Percentiles rank a stretch among this genome's conserved stretches.
These are phyloP conservation scores for Indicator indicator DNA, from an alignment of 2,113 vertebrate species.

Conservation along the genomic window DNA sequence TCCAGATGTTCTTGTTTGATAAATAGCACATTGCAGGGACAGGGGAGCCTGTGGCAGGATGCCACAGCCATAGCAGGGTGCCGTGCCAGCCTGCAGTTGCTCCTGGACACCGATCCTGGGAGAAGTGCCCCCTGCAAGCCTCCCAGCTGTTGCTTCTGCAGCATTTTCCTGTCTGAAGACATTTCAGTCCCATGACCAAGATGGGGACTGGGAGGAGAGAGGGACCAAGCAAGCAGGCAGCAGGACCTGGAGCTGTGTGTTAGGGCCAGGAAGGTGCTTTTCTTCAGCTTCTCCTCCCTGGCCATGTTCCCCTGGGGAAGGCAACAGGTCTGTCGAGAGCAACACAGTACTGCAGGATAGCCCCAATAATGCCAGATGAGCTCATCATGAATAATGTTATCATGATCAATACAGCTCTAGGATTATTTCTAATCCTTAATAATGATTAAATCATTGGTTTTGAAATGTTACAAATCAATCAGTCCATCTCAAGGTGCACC, in stretches of 20 bases:
- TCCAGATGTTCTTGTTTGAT: constrained; percentile 42
- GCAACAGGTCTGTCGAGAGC: rapidly evolving
- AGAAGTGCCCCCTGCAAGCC: neutral
- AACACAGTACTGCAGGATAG: neutral
- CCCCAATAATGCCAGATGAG: constrained; percentile 54
- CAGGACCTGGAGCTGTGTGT: neutral
- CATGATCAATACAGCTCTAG: constrained; percentile 59
- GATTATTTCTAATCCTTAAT: constrained; percentile 80
- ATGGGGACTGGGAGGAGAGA: neutral
- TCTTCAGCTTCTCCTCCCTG: neutral
- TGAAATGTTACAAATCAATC: constrained; percentile 77
- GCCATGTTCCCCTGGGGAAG: neutral
- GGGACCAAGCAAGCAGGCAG: rapidly evolving
- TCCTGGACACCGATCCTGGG: neutral
- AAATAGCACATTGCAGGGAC: neutral
- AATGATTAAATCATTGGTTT: constrained; percentile 80
- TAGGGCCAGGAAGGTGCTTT: neutral
- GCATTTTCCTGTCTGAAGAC: neutral
- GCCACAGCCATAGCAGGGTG: neutral
- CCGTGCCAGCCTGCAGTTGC: neutral
- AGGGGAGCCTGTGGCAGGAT: neutral
- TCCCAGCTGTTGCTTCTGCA: neutral
- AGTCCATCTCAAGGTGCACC: constrained; percentile 55
- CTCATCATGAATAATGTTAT: constrained; percentile 72
- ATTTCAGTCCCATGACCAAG: rapidly evolving